Conservation (phyloP, 2,888 invertebrate species). For the Spialia ferax region DNA sequence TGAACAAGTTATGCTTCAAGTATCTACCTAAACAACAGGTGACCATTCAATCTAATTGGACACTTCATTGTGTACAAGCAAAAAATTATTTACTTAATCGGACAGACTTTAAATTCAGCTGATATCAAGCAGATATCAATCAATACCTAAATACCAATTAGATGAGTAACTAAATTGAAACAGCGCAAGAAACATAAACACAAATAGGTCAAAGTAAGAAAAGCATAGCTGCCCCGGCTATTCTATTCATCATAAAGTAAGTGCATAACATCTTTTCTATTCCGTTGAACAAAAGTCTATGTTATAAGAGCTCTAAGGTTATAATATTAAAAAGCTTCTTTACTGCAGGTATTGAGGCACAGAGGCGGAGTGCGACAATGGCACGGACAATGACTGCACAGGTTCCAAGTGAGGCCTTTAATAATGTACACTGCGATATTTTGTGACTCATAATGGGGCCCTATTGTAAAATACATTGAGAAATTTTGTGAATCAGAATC, state of each 20-base stretch:
- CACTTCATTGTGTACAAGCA: too few species aligned
- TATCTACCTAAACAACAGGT: too few species aligned
- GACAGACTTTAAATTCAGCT: too few species aligned
- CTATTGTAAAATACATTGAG: background rate
- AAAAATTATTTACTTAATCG: too few species aligned
- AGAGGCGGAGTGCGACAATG: slow-evolving; percentile 25
- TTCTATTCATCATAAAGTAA: slow-evolving; percentile 20
- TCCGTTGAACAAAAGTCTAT: slow-evolving; percentile 27
- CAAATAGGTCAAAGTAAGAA: slow-evolving; percentile 27
- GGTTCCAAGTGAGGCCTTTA: slow-evolving; percentile 12
- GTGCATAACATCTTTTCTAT: slow-evolving; percentile 34
- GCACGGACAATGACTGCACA: slow-evolving; percentile 21
- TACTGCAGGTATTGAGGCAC: slow-evolving; percentile 34
- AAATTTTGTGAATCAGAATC: slow-evolving; percentile 5
- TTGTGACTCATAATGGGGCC: background rate
- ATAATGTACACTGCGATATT: background rate
- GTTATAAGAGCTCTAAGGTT: slow-evolving; percentile 29
- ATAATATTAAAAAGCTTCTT: slow-evolving; percentile 35
- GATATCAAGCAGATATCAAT: too few species aligned
- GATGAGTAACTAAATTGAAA: background rate
- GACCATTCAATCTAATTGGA: too few species aligned
- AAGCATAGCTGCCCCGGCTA: slow-evolving; percentile 20
- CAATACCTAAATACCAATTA: too few species aligned
- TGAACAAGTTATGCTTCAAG: too few species aligned
- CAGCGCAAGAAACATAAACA: background rate